Evolutionary conservation across 1,140 invertebrate species (phyloP).

Genomic region (Idris sp.): DNA sequence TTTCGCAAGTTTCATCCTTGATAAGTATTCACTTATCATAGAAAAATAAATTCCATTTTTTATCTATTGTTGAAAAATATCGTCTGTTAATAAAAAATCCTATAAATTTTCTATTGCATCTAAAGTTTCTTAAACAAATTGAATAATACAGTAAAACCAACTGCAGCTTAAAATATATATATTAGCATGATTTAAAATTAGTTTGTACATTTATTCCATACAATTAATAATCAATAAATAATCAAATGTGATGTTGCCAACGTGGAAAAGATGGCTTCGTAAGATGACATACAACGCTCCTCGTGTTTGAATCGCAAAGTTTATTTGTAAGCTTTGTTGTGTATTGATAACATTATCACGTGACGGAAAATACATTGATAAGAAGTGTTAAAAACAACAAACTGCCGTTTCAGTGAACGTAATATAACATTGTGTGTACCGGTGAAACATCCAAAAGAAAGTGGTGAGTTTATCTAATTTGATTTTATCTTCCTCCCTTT

Average conservation of each 20-base stretch:
- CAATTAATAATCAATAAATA: constrained; percentile 14
- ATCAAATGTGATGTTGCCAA: constrained; percentile 21
- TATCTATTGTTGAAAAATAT: no score
- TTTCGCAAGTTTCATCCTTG: no score
- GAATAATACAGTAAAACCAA: no score
- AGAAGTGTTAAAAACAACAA: constrained; percentile 19
- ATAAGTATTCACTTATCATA: no score
- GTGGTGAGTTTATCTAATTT: constrained; percentile 20
- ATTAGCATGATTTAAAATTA: no score
- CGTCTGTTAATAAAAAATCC: no score
- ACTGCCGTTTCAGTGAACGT: constrained; percentile 12
- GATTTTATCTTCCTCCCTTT: background rate
- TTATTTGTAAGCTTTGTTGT: constrained; percentile 17
- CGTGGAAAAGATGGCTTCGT: constrained; percentile 40
- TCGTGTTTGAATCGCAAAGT: constrained; percentile 14
- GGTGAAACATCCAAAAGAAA: background rate
- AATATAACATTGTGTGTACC: background rate
- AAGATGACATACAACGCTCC: constrained; percentile 27
- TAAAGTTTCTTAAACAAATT: no score
- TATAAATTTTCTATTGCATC: no score
- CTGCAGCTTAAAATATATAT: no score
- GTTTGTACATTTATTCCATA: background rate
- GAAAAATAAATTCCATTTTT: no score
- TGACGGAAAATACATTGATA: constrained; percentile 16
- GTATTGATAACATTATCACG: constrained; percentile 34